Percentiles rank a stretch among this genome's conserved stretches.
Conservation (phyloP, 1,140 invertebrate genomes). For the Acromyrmex echinatior region DNA sequence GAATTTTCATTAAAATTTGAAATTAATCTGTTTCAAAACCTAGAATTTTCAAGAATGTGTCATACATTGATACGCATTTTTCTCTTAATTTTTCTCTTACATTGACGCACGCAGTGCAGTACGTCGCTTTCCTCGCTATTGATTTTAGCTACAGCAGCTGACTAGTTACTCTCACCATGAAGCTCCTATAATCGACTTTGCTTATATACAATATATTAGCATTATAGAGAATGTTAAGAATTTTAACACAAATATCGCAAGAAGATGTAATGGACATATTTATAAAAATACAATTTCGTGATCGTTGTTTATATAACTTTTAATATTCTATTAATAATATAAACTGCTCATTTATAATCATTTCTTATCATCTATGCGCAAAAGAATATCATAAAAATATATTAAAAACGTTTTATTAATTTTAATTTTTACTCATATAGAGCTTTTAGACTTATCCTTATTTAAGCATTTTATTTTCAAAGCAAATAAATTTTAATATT, state of each 20-base stretch:
- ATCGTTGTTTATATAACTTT: neutral
- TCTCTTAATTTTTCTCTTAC: conserved; percentile 13
- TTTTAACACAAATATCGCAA: neutral
- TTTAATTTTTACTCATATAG: neutral
- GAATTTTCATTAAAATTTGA: too few species aligned
- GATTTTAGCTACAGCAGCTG: conserved; percentile 73
- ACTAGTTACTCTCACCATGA: conserved; percentile 40
- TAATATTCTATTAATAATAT: conserved; percentile 19
- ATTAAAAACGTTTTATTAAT: neutral
- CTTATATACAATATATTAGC: too few species aligned
- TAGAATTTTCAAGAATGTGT: conserved; percentile 1
- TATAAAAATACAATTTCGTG: neutral
- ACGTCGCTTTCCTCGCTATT: conserved; percentile 68
- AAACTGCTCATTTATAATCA: neutral
- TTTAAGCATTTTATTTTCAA: neutral
- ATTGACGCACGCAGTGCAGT: conserved; percentile 48
- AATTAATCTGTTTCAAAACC: neutral
- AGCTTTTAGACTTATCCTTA: neutral
- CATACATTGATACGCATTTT: conserved; percentile 25
- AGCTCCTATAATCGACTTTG: neutral
- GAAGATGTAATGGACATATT: neutral
- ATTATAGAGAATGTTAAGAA: neutral
- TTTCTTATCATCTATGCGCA: neutral
- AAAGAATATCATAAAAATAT: neutral
- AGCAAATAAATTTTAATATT: neutral